Base-by-base conservation (phyloP, 2,113 vertebrate genomes). In the Centropristis striata region DNA sequence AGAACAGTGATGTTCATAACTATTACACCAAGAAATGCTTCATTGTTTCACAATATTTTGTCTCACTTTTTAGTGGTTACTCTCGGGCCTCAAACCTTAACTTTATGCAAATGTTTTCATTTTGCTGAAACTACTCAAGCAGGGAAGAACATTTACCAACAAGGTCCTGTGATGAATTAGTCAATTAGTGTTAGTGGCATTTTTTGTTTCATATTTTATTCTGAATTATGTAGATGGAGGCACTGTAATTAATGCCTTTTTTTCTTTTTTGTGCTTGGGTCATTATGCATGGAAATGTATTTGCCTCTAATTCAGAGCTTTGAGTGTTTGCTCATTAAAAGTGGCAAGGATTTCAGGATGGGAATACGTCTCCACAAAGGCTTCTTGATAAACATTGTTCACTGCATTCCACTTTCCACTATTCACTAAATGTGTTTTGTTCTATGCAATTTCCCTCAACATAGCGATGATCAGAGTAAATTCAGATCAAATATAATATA, bases 161-260 rank as follows among this genome's bases (percentile, higher is more conserved):
- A 86, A 86, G 84, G 78, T 71, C 70, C 76, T 79, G 72, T 94
- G 94, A 94, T 92, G 86, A 93, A 94, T 94, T 93, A 93, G 91
- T 87, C 90, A 94, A 94, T 94, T 94, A 94, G 90, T 65, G 78
- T 77, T 72, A 60, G 73, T 91, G 90, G 80, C 90, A 89, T 89
- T 92, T 90, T 82, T 90, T 81, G 73, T 86, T 91, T 93, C 82
- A 92, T 93, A 92, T 90, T 94, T 93, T 90, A 89, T 79, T 88
- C 81, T 86, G 81, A 91, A 91, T 93, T 91, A 94, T 92, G 93
- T 83, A 90, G 83, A 93, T 92, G 81, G 83, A 69, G 72, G 83
- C 86, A 28, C 58, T 80, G 82, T 95, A 93, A 93, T 95, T 92
- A 90, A 92, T 93, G 86, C 28, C 59, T 78, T 83, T 71, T 70